phyloP scores from a whole-genome alignment of 2,113 vertebrate genomes.

The Myrmecophaga tridactyla region DNA sequence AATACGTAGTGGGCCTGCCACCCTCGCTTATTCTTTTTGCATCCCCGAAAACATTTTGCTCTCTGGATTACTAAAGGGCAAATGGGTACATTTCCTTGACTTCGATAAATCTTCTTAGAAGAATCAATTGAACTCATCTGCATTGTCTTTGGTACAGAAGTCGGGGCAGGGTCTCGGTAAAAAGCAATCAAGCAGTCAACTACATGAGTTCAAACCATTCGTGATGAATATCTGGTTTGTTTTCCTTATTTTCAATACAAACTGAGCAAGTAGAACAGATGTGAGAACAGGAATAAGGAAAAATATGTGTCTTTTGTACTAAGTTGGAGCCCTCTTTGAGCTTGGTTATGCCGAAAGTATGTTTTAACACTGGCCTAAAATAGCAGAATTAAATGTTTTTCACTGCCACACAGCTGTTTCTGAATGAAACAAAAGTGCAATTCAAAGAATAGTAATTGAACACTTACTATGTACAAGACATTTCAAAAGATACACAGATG shows the following conservation, averaged over 20 bases:
- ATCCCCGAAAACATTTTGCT: not conserved
- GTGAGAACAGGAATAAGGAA: slow-evolving; percentile 2
- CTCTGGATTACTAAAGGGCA: not conserved
- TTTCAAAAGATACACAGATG: not conserved
- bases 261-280: slow-evolving; percentile 21
- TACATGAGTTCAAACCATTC: slow-evolving; percentile 9
- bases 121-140: slow-evolving; percentile 21
- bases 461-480: not conserved
- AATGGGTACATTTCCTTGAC: not conserved
- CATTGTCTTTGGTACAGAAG: not conserved
- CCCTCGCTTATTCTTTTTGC: not conserved
- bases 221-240: not conserved
- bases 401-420: slow-evolving; percentile 33
- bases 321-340: not conserved
- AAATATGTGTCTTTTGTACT: not conserved
- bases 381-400: slow-evolving; percentile 40
- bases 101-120: not conserved
- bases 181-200: not conserved
- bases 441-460: not conserved
- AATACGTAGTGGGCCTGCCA: accelerated
- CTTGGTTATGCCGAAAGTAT: not conserved
- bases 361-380: slow-evolving; percentile 29
- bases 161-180: not conserved
- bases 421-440: slow-evolving; percentile 24
- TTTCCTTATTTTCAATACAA: not conserved